Conservation (phyloP, 2,888 invertebrate species). For the Pristionchus entomophagus region DNA sequence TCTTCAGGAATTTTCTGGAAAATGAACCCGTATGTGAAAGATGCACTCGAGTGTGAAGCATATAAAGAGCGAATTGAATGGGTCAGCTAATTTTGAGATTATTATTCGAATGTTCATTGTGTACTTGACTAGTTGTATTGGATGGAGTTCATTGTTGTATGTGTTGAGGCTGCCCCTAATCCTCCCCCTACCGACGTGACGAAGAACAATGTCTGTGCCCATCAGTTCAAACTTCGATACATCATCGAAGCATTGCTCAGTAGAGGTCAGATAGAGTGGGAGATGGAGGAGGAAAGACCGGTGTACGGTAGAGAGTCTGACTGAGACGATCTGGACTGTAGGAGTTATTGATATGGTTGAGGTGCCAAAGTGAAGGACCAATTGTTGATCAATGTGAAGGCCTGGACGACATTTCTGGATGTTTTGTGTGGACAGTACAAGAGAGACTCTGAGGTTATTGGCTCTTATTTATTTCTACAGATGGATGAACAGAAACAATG, state of each 20-base stretch:
- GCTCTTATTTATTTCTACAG: neutral
- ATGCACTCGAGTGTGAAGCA: neutral
- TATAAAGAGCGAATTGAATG: neutral
- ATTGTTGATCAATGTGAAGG: constrained; percentile 48
- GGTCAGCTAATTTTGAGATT: neutral
- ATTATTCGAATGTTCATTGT: neutral
- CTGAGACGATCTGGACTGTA: neutral
- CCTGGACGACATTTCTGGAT: constrained; percentile 52
- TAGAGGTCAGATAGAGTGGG: constrained; percentile 19
- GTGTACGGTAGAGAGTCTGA: neutral
- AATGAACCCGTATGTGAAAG: neutral
- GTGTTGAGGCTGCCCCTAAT: constrained; percentile 11
- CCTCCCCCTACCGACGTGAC: neutral
- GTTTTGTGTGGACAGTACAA: constrained; percentile 46
- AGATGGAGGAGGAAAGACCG: constrained; percentile 1
- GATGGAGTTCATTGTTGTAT: no score
- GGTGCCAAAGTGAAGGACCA: constrained; percentile 56
- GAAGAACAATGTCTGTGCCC: neutral
- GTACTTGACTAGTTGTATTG: no score
- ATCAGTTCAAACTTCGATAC: constrained; percentile 38
- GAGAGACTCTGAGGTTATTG: constrained; percentile 47
- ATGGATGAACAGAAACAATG: no score
- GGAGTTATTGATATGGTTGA: neutral
- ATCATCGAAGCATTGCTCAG: constrained; percentile 44
- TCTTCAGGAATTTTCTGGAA: neutral